Evolutionary conservation across 2,888 invertebrate species (phyloP).

Genomic region (Dinocampus coccinellae): DNA sequence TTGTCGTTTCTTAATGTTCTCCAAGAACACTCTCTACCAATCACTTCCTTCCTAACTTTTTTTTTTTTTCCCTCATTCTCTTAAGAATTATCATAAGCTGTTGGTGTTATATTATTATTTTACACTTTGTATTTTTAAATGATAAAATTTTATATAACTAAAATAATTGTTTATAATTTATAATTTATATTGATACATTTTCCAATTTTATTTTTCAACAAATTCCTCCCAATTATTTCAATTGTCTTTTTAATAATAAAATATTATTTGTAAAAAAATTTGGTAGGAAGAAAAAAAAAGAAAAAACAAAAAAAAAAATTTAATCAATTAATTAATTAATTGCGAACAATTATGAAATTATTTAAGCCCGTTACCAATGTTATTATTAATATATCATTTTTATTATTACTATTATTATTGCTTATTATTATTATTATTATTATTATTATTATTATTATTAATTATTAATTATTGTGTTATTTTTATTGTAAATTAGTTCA

Average conservation of each 20-base stretch:
- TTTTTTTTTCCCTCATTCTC: too few relatives aligned
- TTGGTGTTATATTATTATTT: constrained; percentile 66
- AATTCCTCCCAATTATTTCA: too few relatives aligned
- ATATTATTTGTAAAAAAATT: too few relatives aligned
- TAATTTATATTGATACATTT: too few relatives aligned
- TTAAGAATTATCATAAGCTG: constrained; percentile 58
- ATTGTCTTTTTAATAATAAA: too few relatives aligned
- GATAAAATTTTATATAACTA: too few relatives aligned
- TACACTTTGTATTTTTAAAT: neutral
- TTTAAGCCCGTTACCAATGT: constrained; percentile 65
- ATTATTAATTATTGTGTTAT: constrained; percentile 35
- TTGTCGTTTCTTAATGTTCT: constrained; percentile 52
- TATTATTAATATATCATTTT: constrained; percentile 55
- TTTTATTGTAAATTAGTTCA: neutral
- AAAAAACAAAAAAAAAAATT: constrained; percentile 32
- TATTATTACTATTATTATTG: constrained; percentile 55
- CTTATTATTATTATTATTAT: constrained; percentile 59
- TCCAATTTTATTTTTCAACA: too few relatives aligned
- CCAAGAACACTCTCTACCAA: too few relatives aligned
- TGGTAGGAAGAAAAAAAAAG: constrained; percentile 24
- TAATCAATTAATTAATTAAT: neutral
- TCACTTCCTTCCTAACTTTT: too few relatives aligned
- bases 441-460: constrained; percentile 53
- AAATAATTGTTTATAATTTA: too few relatives aligned
- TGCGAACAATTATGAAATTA: constrained; percentile 42